Conservation (phyloP, 1,140 invertebrate species). For the Drosophila orosa region DNA sequence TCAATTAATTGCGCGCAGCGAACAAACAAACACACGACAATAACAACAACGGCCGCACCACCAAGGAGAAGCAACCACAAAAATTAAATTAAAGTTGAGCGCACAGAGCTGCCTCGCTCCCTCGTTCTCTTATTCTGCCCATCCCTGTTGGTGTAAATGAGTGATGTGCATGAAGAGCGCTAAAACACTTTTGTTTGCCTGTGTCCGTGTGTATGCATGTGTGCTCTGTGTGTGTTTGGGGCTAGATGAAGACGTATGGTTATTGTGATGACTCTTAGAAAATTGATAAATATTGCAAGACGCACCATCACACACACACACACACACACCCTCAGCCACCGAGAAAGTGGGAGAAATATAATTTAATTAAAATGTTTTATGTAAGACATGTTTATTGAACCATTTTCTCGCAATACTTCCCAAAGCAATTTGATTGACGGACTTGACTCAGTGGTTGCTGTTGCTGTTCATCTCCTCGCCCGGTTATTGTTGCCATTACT, state of each 20-base stretch:
- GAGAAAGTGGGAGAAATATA: conserved; percentile 58
- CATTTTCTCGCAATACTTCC: conserved; percentile 71
- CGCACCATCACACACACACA: conserved; percentile 21
- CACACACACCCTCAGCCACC: neutral
- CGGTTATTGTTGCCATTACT: conserved; percentile 12
- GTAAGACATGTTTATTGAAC: conserved; percentile 82
- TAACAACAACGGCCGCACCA: conserved; percentile 27
- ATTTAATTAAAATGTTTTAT: conserved; percentile 83
- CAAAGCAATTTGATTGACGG: conserved; percentile 75
- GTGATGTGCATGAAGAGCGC: conserved; percentile 76
- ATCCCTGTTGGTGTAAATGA: conserved; percentile 60
- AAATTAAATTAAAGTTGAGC: conserved; percentile 83
- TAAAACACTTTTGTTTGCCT: conserved; percentile 79
- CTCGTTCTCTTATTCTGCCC: neutral
- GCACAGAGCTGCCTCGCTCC: conserved; percentile 5
- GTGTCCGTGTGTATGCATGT: conserved; percentile 19
- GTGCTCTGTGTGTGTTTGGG: conserved; percentile 41
- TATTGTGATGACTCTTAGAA: conserved; percentile 78
- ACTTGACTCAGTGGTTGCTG: conserved; percentile 30
- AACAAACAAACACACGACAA: conserved; percentile 71
- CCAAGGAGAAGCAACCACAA: conserved; percentile 66
- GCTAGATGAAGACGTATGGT: conserved; percentile 79
- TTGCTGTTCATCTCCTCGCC: neutral
- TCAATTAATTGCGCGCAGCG: conserved; percentile 83
- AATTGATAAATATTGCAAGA: conserved; percentile 78